These are phyloP conservation scores for Periophthalmus magnuspinnatus DNA, from an alignment of 2,797 vertebrate species.

Conservation along the genomic window DNA sequence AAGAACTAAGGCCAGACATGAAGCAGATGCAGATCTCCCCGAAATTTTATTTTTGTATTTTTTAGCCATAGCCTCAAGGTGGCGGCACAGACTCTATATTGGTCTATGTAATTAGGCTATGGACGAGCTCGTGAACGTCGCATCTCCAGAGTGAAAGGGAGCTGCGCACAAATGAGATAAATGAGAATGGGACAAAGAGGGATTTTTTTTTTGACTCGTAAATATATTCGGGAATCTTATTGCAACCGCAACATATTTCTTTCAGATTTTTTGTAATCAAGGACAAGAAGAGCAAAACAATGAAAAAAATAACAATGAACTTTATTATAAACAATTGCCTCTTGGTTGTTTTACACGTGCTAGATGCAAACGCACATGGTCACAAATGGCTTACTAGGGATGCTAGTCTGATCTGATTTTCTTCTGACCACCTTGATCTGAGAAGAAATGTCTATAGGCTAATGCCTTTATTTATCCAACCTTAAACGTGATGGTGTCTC, in stretches of 20 bases:
- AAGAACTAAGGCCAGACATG: neutral
- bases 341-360: no score
- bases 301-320: neutral
- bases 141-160: neutral
- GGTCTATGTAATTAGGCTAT: neutral
- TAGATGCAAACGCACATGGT: neutral
- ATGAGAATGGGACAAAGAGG: no score
- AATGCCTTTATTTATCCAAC: neutral
- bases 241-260: no score
- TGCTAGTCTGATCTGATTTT: neutral
- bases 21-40: neutral
- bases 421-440: neutral
- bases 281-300: neutral
- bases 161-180: neutral
- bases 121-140: neutral
- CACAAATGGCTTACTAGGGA: neutral
- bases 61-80: slow-evolving; percentile 37
- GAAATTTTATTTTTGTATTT: slow-evolving; percentile 22
- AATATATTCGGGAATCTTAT: neutral
- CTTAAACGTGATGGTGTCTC: neutral
- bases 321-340: neutral
- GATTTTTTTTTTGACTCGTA: neutral
- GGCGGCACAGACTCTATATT: slow-evolving; percentile 38
- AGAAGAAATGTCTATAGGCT: neutral
- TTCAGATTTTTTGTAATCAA: neutral